Conservation (phyloP, 2,888 invertebrate genomes). For the Caenorhabditis angaria region DNA sequence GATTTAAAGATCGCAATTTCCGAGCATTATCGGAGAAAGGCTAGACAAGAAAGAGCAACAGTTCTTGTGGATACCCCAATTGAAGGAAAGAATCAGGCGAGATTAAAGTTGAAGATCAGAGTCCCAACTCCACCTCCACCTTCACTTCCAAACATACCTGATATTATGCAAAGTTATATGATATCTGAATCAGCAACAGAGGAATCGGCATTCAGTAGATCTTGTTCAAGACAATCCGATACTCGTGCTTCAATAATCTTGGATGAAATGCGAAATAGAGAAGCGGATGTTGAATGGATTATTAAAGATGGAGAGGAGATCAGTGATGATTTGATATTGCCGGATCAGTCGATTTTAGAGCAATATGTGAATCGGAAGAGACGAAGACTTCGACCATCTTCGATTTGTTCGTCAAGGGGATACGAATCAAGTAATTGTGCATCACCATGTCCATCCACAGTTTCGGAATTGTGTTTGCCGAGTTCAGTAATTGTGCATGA, state of each 20-base stretch:
- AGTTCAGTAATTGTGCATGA: slow-evolving; percentile 45
- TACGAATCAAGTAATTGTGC: slow-evolving; percentile 43
- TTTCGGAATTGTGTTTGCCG: slow-evolving; percentile 57
- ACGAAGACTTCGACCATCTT: slow-evolving; percentile 20
- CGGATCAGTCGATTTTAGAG: slow-evolving; percentile 68
- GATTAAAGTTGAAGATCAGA: neutral
- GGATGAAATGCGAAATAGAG: slow-evolving; percentile 55
- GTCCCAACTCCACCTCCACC: neutral
- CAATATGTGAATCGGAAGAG: slow-evolving; percentile 62
- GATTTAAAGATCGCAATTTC: neutral
- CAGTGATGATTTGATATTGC: slow-evolving; percentile 59
- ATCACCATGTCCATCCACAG: slow-evolving; percentile 58
- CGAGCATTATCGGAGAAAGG: slow-evolving; percentile 19
- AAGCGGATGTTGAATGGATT: slow-evolving; percentile 51
- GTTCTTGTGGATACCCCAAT: slow-evolving; percentile 39
- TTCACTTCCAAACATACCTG: neutral
- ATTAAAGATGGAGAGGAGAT: slow-evolving; percentile 19
- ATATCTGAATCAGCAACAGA: too few relatives aligned
- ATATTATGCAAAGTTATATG: too few relatives aligned
- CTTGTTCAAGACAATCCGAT: slow-evolving; percentile 26
- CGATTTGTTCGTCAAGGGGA: slow-evolving; percentile 29
- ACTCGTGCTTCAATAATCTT: slow-evolving; percentile 50
- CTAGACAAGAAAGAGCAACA: slow-evolving; percentile 29
- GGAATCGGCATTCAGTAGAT: neutral
- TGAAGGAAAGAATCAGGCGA: slow-evolving; percentile 22